Conservation (phyloP, 2,888 invertebrate genomes). For the Abrostola tripartita region DNA sequence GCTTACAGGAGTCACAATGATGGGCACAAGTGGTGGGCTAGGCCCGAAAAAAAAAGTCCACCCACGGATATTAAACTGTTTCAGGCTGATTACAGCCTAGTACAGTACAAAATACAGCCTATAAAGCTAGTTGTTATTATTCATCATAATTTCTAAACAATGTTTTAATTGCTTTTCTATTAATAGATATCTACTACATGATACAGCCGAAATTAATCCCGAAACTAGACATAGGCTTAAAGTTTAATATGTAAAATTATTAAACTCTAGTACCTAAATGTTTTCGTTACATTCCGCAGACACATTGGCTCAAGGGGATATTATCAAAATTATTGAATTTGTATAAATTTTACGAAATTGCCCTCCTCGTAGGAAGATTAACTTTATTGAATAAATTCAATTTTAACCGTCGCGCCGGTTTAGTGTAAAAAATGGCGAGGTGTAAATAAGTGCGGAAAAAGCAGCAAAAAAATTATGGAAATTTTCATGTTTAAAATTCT, state of each 20-base stretch:
- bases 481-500: too few relatives aligned
- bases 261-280: constrained; percentile 9
- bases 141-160: too few relatives aligned
- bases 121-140: too few relatives aligned
- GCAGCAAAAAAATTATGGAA: neutral
- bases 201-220: neutral
- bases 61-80: too few relatives aligned
- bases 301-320: constrained; percentile 27
- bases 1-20: too few relatives aligned
- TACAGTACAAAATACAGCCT: too few relatives aligned
- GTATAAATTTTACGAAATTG: constrained; percentile 41
- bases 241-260: neutral
- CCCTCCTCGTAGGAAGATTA: constrained; percentile 33
- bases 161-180: too few relatives aligned
- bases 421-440: neutral
- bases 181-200: neutral
- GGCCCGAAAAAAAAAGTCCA: too few relatives aligned
- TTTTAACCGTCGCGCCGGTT: constrained; percentile 16
- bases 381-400: constrained; percentile 40
- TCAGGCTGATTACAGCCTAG: too few relatives aligned
- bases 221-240: neutral
- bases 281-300: constrained; percentile 14
- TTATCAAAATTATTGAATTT: constrained; percentile 46
- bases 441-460: neutral
- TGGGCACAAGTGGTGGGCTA: too few relatives aligned